These are phyloP conservation scores for Colletes collaris DNA, from an alignment of 2,888 invertebrate species.

Conservation along the genomic window DNA sequence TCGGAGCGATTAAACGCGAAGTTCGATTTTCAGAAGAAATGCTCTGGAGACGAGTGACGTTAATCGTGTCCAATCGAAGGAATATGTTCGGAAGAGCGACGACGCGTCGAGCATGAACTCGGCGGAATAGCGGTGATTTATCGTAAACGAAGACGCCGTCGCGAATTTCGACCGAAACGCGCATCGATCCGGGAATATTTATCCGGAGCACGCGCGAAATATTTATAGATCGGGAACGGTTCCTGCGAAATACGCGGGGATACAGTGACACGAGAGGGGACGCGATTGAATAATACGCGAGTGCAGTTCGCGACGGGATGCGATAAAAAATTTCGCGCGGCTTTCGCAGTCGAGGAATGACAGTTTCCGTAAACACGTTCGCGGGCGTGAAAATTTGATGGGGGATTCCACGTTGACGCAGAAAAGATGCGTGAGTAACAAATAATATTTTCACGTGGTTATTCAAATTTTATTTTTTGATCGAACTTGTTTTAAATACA, in stretches of 20 bases:
- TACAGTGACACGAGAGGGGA: not conserved
- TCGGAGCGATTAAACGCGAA: slow-evolving; percentile 8
- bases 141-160: not conserved
- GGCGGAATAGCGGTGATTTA: not conserved
- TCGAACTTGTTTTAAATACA: too few species aligned
- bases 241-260: slow-evolving; percentile 1
- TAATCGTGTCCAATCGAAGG: not conserved
- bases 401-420: not conserved
- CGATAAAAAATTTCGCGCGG: slow-evolving; percentile 6
- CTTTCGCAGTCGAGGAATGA: not conserved
- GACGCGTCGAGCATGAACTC: not conserved
- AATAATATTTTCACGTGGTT: too few species aligned
- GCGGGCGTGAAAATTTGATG: slow-evolving; percentile 2
- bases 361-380: not conserved
- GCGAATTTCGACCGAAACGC: not conserved
- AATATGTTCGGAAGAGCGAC: not conserved
- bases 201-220: slow-evolving; percentile 18
- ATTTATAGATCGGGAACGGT: slow-evolving; percentile 8
- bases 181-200: slow-evolving; percentile 2
- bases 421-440: slow-evolving; percentile 62
- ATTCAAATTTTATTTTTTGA: too few species aligned
- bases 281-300: slow-evolving; percentile 28
- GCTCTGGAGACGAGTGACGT: too few species aligned
- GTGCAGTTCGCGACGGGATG: slow-evolving; percentile 1
- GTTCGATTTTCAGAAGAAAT: too few species aligned